These are phyloP conservation scores for Sardina pilchardus DNA, from an alignment of 2,113 vertebrate species.

Conservation along the genomic window DNA sequence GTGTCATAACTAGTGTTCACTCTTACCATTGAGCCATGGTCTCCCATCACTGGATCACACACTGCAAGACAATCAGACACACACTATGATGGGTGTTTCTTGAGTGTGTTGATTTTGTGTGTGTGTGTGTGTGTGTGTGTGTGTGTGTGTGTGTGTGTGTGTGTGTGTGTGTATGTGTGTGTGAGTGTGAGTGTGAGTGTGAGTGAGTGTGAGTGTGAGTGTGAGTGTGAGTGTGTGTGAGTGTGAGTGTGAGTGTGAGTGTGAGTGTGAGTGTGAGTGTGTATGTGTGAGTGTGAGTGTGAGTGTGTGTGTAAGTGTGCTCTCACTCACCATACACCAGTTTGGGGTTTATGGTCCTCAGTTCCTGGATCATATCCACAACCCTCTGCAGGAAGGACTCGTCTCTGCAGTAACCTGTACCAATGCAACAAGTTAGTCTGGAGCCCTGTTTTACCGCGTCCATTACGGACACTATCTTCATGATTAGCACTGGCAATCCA, in stretches of 20 bases:
- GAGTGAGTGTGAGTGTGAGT: neutral
- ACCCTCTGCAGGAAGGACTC: slow-evolving; percentile 88
- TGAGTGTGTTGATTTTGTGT: neutral
- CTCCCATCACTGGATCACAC: slow-evolving; percentile 52
- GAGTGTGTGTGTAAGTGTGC: neutral
- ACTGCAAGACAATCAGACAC: slow-evolving; percentile 32
- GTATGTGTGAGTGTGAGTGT: neutral
- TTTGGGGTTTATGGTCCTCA: slow-evolving; percentile 83
- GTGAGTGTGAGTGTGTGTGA: neutral
- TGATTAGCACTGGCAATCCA: no score
- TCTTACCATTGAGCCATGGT: slow-evolving; percentile 51
- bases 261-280: neutral
- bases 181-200: neutral
- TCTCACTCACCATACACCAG: slow-evolving; percentile 85
- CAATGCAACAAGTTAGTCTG: no score
- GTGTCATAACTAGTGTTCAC: no score
- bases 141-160: neutral
- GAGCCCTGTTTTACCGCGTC: no score
- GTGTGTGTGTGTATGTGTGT: neutral
- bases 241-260: neutral
- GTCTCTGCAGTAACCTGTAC: slow-evolving; percentile 89
- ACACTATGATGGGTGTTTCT: neutral
- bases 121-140: neutral
- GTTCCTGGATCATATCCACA: slow-evolving; percentile 89
- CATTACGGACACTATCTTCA: no score